Evolutionary conservation across 2,888 invertebrate species (phyloP).

Genomic region (Netelia fuscicornis): DNA sequence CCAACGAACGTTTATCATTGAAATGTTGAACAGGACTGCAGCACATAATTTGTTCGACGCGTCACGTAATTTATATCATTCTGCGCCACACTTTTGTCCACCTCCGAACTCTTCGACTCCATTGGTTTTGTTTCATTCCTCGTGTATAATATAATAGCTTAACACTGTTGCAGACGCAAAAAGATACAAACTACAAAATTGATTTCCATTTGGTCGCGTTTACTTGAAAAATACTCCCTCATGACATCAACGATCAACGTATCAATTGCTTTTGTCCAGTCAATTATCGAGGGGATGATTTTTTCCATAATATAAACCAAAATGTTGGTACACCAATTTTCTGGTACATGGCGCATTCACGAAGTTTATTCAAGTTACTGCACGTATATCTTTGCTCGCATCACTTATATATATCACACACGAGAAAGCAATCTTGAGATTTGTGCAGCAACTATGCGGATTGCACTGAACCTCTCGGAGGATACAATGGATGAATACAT

Average conservation of each 20-base stretch:
- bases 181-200: too few relatives aligned
- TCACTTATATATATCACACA: slow-evolving; percentile 12
- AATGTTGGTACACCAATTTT: too few relatives aligned
- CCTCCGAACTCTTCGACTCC: not conserved
- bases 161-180: too few relatives aligned
- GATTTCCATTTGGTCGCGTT: too few relatives aligned
- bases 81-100: not conserved
- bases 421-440: slow-evolving; percentile 49
- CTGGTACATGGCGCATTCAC: too few relatives aligned
- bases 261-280: too few relatives aligned
- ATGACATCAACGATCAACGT: too few relatives aligned
- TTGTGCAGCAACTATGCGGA: slow-evolving; percentile 20
- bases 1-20: slow-evolving; percentile 26
- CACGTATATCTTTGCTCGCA: too few relatives aligned
- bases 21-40: slow-evolving; percentile 17
- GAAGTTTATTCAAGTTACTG: too few relatives aligned
- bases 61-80: slow-evolving; percentile 27
- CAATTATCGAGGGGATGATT: too few relatives aligned
- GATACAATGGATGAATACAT: not conserved
- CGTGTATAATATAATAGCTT: not conserved
- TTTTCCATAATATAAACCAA: too few relatives aligned
- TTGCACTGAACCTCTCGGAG: slow-evolving; percentile 46
- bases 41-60: slow-evolving; percentile 23
- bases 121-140: not conserved
- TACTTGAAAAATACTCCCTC: too few relatives aligned